Evolutionary conservation across 1,140 invertebrate species (phyloP), one percentile per base, ranked within the genome.

Genomic region (Daktulosphaira vitifoliae): DNA sequence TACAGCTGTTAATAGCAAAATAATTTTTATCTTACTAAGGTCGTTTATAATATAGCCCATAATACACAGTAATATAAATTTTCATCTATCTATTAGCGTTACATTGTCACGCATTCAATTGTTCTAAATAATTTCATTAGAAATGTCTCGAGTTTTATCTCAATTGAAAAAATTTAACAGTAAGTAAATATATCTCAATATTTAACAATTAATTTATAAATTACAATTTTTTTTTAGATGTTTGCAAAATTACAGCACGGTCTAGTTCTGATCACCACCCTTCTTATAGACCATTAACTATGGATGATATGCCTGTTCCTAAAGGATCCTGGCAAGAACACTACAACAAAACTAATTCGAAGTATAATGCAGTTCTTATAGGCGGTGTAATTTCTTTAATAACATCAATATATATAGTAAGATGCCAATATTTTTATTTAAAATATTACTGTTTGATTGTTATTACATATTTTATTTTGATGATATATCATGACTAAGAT

Each of bases 221-320:
- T 16, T 23, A 13, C 15, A 9, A 37, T 33, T 59, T 3, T 29
- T 59, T 44, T 59, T 16, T 4, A 62, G 56, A 23, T 18, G 25
- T 22, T 0, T 46, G 25, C 16, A 48, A 25, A 6, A 62, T 16
- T 4, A 16, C 16, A 1, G 25, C 29, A 1, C 25, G 56, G 2
- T 33, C 56, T 25, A 62, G 44, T 13, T n/a, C 42, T 1, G 38
- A 62, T 13, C 42, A 48, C 3, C 15, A 44, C 4, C 11, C 26
- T 4, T 9, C 42, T 3, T 62, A 62, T 13, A 62, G 44, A 7
- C 66, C 66, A 0, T 4, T 66, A 16, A 81, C 77, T 13, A 82
- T 88, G 80, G 84, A 89, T 71, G 87, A 90, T 69, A 71, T 89
- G 71, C 84, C 85, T 4, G 78, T 82, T 15, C 87, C 88, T 5